Conservation (phyloP, 2,888 invertebrate species). For the Pherbina coryleti region DNA sequence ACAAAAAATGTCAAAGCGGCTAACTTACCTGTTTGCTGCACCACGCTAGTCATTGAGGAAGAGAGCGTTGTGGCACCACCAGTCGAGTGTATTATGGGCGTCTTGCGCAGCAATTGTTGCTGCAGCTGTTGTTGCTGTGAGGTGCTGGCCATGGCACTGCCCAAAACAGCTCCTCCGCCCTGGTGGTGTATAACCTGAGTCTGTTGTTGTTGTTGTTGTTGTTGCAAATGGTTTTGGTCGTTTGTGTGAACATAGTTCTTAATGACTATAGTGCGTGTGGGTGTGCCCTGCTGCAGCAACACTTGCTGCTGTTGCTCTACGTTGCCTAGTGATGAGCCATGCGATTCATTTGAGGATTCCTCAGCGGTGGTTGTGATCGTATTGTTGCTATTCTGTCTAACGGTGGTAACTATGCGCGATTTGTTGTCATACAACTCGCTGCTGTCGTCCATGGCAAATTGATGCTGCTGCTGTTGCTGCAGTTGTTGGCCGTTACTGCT, state of each 20-base stretch:
- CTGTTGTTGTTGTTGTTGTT: constrained; percentile 48
- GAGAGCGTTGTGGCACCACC: constrained; percentile 54
- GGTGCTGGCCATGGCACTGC: constrained; percentile 36
- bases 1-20: background rate
- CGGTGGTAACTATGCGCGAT: constrained; percentile 53
- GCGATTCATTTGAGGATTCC: constrained; percentile 65
- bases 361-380: constrained; percentile 62
- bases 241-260: constrained; percentile 65
- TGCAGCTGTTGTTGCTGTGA: constrained; percentile 51
- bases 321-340: constrained; percentile 57
- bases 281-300: constrained; percentile 55
- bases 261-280: constrained; percentile 64
- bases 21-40: constrained; percentile 62
- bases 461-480: constrained; percentile 33
- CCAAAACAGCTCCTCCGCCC: constrained; percentile 39
- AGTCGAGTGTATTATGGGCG: constrained; percentile 64
- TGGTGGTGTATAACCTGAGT: constrained; percentile 54
- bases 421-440: constrained; percentile 53
- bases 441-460: constrained; percentile 53
- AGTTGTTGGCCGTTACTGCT: constrained; percentile 44
- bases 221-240: constrained; percentile 53
- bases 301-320: constrained; percentile 51
- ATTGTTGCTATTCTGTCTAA: constrained; percentile 29
- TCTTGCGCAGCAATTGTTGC: constrained; percentile 62
- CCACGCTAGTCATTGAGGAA: constrained; percentile 60